Evolutionary conservation across 2,888 invertebrate genomes (phyloP).

Genomic region (Norana najaformis): DNA sequence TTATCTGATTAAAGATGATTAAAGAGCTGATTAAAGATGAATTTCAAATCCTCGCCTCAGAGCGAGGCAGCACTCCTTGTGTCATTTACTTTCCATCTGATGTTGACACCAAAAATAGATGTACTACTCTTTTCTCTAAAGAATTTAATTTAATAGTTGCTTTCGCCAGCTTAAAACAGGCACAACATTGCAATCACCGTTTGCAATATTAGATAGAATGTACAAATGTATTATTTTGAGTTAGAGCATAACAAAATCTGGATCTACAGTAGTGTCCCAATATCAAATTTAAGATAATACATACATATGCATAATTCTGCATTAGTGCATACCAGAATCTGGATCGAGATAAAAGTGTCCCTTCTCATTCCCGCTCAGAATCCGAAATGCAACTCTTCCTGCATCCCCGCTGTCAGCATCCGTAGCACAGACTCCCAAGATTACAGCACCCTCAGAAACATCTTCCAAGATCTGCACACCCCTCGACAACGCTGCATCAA

Average conservation of each 20-base stretch:
- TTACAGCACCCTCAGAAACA: slow-evolving; percentile 43
- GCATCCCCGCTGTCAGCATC: background rate
- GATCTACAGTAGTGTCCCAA: slow-evolving; percentile 81
- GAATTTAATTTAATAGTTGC: background rate
- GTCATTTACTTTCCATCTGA: no score
- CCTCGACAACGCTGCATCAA: slow-evolving; percentile 64
- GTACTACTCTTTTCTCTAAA: background rate
- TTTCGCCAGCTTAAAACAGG: background rate
- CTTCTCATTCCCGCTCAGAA: slow-evolving; percentile 74
- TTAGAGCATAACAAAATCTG: slow-evolving; percentile 70
- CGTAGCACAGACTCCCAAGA: slow-evolving; percentile 23
- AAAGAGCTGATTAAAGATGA: background rate
- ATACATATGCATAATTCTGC: background rate
- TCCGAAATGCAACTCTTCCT: background rate
- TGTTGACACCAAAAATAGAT: background rate
- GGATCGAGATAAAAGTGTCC: slow-evolving; percentile 83
- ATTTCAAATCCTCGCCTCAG: background rate
- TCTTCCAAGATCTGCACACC: slow-evolving; percentile 41
- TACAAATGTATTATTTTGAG: no score
- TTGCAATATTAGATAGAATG: no score
- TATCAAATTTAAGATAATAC: no score
- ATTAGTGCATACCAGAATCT: slow-evolving; percentile 68
- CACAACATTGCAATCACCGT: no score
- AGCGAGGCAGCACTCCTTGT: background rate
- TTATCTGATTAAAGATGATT: background rate